Base-by-base conservation (phyloP, 2,888 invertebrate genomes). In the Alentia gelatinosa region DNA sequence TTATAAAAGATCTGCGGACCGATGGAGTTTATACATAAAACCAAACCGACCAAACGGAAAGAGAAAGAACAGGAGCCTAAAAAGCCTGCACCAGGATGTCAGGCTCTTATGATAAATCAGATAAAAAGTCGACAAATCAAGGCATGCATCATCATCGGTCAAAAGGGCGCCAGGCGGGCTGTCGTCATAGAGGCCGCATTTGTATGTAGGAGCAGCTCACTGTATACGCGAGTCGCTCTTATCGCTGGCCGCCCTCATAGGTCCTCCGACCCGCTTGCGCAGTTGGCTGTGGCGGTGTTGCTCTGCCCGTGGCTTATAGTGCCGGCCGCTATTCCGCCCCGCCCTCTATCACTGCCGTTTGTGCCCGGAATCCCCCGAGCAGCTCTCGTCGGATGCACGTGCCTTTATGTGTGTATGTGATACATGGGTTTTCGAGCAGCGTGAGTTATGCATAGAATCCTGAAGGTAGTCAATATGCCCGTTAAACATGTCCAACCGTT, bases 61-160 rank as follows among this genome's bases (percentile, higher is more conserved):
- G 56, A 56, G 19, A 56, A 56, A 56, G 56, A 56, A 56, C 56
- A 56, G 5, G n/a, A 19, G 56, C 56, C 9, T n/a, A 56, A 56
- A 56, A 56, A 56, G 23, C 19, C 56, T 56, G 19, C 56, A 56
- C 56, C 56, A 56, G 19, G 23, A 9, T 26, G 79, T 79, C 79
- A 35, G 39, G 3, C 39, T 12, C 35, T 79, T 79, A 79, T 79
- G 79, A 79, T 39, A 39, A 39, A 79, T 19, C 79, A 79, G 79
- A 35, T 79, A 79, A 79, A 39, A 23, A 79, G 79, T 39, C 37
- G 79, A 35, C 39, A 79, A 79, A 79, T 79, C 79, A 79, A 79
- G 15, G 79, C 39, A 79, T 79, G 39, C 79, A 79, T 79, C 79
- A 79, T 79, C 79, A 79, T 79, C 79, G 79, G 79, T 79, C 79